phyloP scores from a whole-genome alignment of 1,140 invertebrate species.

The Drosophila persimilis region DNA sequence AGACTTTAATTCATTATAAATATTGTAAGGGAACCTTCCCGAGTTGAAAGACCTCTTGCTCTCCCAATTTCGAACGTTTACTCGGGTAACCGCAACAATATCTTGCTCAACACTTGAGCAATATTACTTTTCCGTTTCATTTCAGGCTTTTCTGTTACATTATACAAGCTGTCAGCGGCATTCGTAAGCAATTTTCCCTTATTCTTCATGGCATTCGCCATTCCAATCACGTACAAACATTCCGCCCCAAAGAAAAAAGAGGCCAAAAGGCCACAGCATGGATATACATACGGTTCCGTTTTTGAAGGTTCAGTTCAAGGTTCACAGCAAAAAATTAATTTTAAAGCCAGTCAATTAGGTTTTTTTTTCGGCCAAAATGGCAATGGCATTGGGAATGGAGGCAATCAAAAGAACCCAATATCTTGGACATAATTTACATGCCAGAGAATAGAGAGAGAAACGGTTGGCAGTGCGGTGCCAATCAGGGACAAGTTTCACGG shows the following conservation, averaged over 20 bases:
- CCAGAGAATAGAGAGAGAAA: too few species aligned
- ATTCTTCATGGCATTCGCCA: constrained; percentile 62
- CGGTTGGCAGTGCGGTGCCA: background rate
- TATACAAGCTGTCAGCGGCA: constrained; percentile 64
- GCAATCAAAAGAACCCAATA: too few species aligned
- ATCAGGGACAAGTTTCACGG: constrained; percentile 13
- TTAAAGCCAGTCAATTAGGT: constrained; percentile 62
- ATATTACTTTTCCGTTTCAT: constrained; percentile 67
- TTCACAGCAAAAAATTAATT: constrained; percentile 53
- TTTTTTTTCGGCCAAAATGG: background rate
- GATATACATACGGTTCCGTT: too few species aligned
- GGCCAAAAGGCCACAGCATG: too few species aligned
- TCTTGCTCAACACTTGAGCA: constrained; percentile 55
- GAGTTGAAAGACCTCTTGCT: too few species aligned
- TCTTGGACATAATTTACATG: too few species aligned
- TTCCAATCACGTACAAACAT: constrained; percentile 54
- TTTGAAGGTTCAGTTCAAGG: too few species aligned
- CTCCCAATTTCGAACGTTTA: background rate
- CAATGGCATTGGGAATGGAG: too few species aligned
- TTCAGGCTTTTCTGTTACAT: constrained; percentile 62
- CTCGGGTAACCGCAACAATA: too few species aligned
- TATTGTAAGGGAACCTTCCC: too few species aligned
- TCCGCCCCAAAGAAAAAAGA: background rate
- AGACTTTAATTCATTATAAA: too few species aligned
- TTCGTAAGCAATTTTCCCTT: constrained; percentile 42